Percentiles rank a stretch among this genome's conserved stretches.
Evolutionary conservation across 2,888 invertebrate species (phyloP).

Genomic region (Syritta pipiens): DNA sequence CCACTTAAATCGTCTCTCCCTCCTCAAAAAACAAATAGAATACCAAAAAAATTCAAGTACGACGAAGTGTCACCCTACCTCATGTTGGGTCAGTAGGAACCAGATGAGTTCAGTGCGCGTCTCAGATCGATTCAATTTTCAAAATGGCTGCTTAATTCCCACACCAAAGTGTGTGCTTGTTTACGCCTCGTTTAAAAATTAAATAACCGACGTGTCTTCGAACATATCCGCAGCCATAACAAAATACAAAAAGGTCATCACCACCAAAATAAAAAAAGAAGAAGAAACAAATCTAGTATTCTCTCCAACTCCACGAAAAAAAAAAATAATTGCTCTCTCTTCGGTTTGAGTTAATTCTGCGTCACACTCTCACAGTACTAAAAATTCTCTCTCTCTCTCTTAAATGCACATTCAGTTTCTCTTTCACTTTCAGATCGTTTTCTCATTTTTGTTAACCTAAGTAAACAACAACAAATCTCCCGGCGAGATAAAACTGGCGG

Average conservation of each 20-base stretch:
- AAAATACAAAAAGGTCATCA: too few species aligned
- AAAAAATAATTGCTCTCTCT: too few species aligned
- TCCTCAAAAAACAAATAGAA: not conserved
- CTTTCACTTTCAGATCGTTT: constrained; percentile 34
- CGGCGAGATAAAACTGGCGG: constrained; percentile 9
- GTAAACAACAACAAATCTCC: constrained; percentile 2
- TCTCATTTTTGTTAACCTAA: not conserved
- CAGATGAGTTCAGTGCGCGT: not conserved
- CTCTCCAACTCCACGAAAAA: too few species aligned
- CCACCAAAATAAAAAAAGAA: too few species aligned
- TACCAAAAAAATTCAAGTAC: not conserved
- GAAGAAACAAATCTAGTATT: too few species aligned
- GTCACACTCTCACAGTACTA: constrained; percentile 1
- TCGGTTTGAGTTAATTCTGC: not conserved
- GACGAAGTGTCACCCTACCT: not conserved
- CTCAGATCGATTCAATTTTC: not conserved
- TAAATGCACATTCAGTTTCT: not conserved
- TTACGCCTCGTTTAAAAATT: too few species aligned
- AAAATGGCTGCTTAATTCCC: too few species aligned
- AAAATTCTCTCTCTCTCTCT: not conserved
- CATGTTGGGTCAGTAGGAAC: not conserved
- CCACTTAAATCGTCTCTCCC: not conserved
- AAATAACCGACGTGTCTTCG: too few species aligned
- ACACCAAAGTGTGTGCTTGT: too few species aligned
- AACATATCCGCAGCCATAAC: too few species aligned